Evolutionary conservation across 2,797 vertebrate species (phyloP).

Genomic region (Diceros bicornis): DNA sequence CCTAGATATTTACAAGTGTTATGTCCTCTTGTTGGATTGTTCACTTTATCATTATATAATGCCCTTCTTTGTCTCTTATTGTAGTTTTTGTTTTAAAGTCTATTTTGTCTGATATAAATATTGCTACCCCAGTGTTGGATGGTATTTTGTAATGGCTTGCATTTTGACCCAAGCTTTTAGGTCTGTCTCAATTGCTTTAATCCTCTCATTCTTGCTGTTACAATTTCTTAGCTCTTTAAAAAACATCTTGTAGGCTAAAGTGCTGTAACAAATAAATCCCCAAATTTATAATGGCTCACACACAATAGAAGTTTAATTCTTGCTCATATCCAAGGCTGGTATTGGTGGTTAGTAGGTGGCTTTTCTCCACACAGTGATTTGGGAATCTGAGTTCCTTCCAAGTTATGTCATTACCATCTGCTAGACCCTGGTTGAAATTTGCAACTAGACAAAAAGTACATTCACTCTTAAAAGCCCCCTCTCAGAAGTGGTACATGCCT

Average conservation of each 20-base stretch:
- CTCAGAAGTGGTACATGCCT: background rate
- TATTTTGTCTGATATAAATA: too few species aligned
- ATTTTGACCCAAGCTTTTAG: conserved; percentile 1
- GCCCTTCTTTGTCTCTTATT: too few species aligned
- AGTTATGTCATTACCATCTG: background rate
- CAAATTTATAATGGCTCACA: background rate
- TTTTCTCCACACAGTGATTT: background rate
- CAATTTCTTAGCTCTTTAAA: background rate
- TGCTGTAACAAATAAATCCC: background rate
- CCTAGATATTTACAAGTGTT: too few species aligned
- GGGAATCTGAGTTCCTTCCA: conserved; percentile 24
- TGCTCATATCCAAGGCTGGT: background rate
- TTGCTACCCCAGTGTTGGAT: background rate
- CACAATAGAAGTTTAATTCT: background rate
- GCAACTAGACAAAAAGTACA: background rate
- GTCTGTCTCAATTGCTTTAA: background rate
- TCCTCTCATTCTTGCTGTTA: background rate
- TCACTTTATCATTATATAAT: too few species aligned
- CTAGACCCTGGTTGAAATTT: background rate
- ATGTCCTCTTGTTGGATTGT: too few species aligned
- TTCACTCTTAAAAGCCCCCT: background rate
- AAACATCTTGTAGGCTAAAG: background rate
- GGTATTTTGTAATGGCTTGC: background rate
- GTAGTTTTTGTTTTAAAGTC: too few species aligned
- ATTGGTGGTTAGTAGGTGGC: background rate